Percentiles rank a stretch among this genome's conserved stretches.
Evolutionary conservation across 2,113 vertebrate species (phyloP).

Genomic region (Sylvia atricapilla): DNA sequence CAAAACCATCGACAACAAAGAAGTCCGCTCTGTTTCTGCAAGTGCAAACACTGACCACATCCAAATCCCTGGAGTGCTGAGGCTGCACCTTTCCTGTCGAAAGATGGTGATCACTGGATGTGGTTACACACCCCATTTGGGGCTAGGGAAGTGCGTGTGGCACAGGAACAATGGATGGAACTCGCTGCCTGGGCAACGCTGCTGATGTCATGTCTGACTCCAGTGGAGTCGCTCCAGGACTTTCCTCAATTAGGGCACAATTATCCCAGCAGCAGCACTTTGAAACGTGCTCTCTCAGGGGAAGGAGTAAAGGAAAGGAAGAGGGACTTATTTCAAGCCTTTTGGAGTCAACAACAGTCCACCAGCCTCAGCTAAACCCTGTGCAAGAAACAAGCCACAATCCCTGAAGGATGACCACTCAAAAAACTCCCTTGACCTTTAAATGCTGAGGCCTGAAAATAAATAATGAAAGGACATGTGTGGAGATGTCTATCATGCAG

Average conservation of each 20-base stretch:
- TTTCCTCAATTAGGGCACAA: not conserved
- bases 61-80: not conserved
- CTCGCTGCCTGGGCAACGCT: not conserved
- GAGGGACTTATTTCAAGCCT: not conserved
- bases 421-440: not conserved
- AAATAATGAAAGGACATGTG: not conserved
- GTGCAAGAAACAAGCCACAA: not conserved
- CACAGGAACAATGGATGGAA: not conserved
- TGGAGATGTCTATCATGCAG: not conserved
- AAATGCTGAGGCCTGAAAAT: not conserved
- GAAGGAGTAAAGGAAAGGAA: not conserved
- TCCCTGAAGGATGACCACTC: not conserved
- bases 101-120: not conserved
- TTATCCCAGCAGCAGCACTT: not conserved
- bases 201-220: not conserved
- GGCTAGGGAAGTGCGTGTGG: not conserved
- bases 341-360: not conserved
- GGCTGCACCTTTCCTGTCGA: not conserved
- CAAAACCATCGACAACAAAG: not conserved
- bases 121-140: fast-evolving
- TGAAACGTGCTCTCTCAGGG: not conserved
- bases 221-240: not conserved
- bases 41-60: not conserved
- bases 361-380: not conserved
- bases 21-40: not conserved